These are phyloP conservation scores for Leptinotarsa tumamoca DNA, from an alignment of 2,888 invertebrate genomes.

Conservation along the genomic window DNA sequence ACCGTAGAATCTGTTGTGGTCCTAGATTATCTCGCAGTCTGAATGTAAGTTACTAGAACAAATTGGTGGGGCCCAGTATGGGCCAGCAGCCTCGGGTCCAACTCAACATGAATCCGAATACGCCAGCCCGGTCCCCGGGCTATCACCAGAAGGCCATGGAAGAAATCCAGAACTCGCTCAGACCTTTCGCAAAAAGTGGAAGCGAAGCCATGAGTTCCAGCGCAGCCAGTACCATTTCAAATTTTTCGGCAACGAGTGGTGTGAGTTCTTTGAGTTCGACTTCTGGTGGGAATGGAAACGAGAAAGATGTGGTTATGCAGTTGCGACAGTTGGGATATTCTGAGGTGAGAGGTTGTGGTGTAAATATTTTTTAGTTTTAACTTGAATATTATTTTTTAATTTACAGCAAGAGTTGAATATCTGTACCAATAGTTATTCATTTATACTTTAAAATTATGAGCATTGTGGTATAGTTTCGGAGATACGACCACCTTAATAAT, in stretches of 20 bases:
- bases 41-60: slow-evolving; percentile 9
- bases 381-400: no score
- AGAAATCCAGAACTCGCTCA: slow-evolving; percentile 85
- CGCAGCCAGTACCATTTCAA: slow-evolving; percentile 81
- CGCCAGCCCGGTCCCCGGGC: slow-evolving; percentile 71
- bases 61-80: slow-evolving; percentile 67
- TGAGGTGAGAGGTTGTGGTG: slow-evolving; percentile 70
- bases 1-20: slow-evolving; percentile 1
- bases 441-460: no score
- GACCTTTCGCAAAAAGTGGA: slow-evolving; percentile 81
- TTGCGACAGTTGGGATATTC: slow-evolving; percentile 80
- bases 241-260: slow-evolving; percentile 73
- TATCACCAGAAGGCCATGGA: slow-evolving; percentile 90
- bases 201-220: slow-evolving; percentile 75
- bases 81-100: slow-evolving; percentile 66
- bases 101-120: slow-evolving; percentile 74
- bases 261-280: slow-evolving; percentile 73
- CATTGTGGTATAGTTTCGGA: no score
- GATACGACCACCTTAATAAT: no score
- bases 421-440: no score
- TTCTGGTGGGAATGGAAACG: slow-evolving; percentile 68
- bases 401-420: no score
- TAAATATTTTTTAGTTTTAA: no score
- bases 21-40: neutral
- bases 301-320: slow-evolving; percentile 75